These are phyloP conservation scores for human (Homo sapiens) DNA, from an alignment of 2,113 vertebrate genomes.

Conservation along the genomic window GRCh38 chr1:2932501-2933000, in stretches of 20 bases:
- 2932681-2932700: not conserved
- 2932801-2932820: not conserved
- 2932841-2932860: not conserved
- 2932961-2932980: not conserved
- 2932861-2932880: too few relatives aligned
- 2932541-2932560: not conserved
- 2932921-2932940: too few relatives aligned
- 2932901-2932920: fast-evolving
- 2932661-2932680: not conserved
- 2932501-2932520: too few relatives aligned
- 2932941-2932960: not conserved
- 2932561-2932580: not conserved
- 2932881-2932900: not conserved
- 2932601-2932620: not conserved
- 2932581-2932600: not conserved
- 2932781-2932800: not conserved
- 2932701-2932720: not conserved
- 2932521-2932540: not conserved
- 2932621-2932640: not conserved
- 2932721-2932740: not conserved
- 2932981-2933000: too few relatives aligned
- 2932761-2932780: too few relatives aligned
- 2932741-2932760: not conserved
- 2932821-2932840: not conserved
- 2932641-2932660: too few relatives aligned